Conservation (phyloP, 2,113 vertebrate genomes). For the Cisticola juncidis region DNA sequence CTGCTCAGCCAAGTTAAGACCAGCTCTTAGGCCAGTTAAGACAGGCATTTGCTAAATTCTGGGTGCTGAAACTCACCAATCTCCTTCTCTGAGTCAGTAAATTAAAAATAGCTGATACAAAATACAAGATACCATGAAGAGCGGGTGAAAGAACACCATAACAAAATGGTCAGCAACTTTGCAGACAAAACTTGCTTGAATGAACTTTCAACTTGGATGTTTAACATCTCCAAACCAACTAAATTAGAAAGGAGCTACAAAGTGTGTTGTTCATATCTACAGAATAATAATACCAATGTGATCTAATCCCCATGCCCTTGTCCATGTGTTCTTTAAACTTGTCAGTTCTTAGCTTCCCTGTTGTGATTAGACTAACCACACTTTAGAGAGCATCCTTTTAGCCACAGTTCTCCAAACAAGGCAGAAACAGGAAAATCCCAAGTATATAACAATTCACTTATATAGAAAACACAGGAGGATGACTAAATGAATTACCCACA, state of each 20-base stretch:
- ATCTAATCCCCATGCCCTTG: not conserved
- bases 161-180: not conserved
- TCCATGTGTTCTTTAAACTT: not conserved
- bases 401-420: not conserved
- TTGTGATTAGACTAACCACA: not conserved
- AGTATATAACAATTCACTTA: not conserved
- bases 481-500: not conserved
- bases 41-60: not conserved
- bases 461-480: not conserved
- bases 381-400: not conserved
- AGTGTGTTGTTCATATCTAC: not conserved
- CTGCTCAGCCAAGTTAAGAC: not conserved
- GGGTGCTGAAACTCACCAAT: not conserved
- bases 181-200: not conserved
- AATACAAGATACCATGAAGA: not conserved
- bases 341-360: not conserved
- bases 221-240: not conserved
- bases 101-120: not conserved
- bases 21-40: not conserved
- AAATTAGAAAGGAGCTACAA: not conserved
- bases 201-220: not conserved
- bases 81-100: not conserved
- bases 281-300: not conserved
- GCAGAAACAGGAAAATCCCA: not conserved
- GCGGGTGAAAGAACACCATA: fast-evolving